Conservation (phyloP, 2,888 invertebrate genomes). For the Cetonia aurata region DNA sequence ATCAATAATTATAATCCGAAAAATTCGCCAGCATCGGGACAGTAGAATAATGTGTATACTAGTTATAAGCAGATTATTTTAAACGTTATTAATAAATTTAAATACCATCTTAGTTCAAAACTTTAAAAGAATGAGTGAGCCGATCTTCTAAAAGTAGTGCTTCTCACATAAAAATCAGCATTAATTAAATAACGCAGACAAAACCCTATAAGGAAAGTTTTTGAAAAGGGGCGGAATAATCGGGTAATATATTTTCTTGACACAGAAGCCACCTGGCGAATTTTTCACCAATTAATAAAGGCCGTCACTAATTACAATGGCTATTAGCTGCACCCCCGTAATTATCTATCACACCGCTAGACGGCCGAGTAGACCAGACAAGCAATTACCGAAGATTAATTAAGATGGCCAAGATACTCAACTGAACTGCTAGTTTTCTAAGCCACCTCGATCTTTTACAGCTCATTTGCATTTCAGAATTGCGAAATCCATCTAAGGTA, state of each 20-base stretch:
- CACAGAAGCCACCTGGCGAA: slow-evolving; percentile 61
- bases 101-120: too few species aligned
- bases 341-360: slow-evolving; percentile 62
- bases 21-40: too few species aligned
- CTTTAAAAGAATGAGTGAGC: neutral
- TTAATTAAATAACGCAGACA: slow-evolving; percentile 13
- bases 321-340: slow-evolving; percentile 63
- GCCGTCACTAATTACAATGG: slow-evolving; percentile 63
- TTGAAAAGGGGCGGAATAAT: slow-evolving; percentile 35
- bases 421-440: slow-evolving; percentile 57
- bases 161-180: neutral
- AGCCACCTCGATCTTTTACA: slow-evolving; percentile 64
- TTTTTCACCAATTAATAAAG: slow-evolving; percentile 63
- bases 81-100: too few species aligned
- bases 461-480: slow-evolving; percentile 67
- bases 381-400: slow-evolving; percentile 59
- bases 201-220: slow-evolving; percentile 23
- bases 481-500: slow-evolving; percentile 62
- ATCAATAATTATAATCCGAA: too few species aligned
- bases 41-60: too few species aligned
- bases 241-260: slow-evolving; percentile 46
- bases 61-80: too few species aligned
- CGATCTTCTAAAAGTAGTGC: neutral
- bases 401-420: slow-evolving; percentile 55
- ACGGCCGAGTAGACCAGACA: slow-evolving; percentile 56